Evolutionary conservation across 2,113 vertebrate species (phyloP), one percentile per base, ranked within the genome.

Genomic region (Australoheros scitulus): DNA sequence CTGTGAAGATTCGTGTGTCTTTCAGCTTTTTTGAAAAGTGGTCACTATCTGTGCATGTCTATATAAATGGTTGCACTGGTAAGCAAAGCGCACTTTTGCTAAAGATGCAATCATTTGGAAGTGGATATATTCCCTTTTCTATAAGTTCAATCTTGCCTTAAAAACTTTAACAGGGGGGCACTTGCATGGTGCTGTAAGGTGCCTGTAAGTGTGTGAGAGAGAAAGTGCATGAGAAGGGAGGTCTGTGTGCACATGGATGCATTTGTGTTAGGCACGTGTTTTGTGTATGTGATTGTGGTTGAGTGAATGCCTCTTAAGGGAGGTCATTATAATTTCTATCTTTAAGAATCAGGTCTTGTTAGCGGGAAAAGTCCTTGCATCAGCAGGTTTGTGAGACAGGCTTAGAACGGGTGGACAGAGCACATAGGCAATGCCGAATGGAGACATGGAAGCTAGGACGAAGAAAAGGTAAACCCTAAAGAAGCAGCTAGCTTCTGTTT

Each of bases 251-350:
- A 36, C n/a, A 36, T 65, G 61, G 50, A 58, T 85, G 79, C 17
- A 22, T 80, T 17, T 78, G 47, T 59, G 70, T 2, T 68, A 52
- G 47, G 32, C 75, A 56, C 56, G 74, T 65, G 32, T 26, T 50
- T 47, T 80, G 76, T 52, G 77, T 61, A 47, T 74, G 76, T 34
- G 65, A 55, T 22, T 70, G 70, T 80, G 70, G 47, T 52, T 59
- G 64, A 32, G 57, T 79, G 81, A 77, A 61, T 32, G 79, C 77
- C 84, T 93, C 94, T 92, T 93, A 82, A 92, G 92, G 93, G 94
- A 95, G 84, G 87, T 94, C 90, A 93, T 94, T 94, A 95, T 91
- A 87, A 91, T 90, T 89, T 89, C 77, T 88, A 82, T 93, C 85
- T 88, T 61, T 65, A 75, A 88, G 78, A 85, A 87, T 85, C 64